Percentiles rank a stretch among this genome's conserved stretches.
Evolutionary conservation across 2,888 invertebrate species (phyloP).

Genomic region (Torymus texanus): DNA sequence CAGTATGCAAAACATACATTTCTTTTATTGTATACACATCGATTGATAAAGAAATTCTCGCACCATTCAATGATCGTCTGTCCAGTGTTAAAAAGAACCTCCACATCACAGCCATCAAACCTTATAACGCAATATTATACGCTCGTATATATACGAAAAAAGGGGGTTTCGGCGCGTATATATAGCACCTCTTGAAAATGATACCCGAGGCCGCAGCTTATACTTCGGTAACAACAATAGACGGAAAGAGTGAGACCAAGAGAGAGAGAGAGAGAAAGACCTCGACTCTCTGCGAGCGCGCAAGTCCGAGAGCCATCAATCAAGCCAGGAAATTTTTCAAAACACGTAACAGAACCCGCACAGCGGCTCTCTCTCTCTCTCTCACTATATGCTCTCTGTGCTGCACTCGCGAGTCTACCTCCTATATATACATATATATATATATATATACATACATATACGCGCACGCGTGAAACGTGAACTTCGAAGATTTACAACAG

Average conservation of each 20-base stretch:
- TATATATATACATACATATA: background rate
- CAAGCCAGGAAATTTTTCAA: constrained; percentile 47
- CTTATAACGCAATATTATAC: no score
- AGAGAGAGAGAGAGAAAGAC: constrained; percentile 43
- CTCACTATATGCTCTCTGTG: background rate
- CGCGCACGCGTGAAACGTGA: constrained; percentile 47
- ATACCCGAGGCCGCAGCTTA: constrained; percentile 28
- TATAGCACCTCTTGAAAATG: constrained; percentile 33
- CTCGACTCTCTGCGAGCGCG: background rate
- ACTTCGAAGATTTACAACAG: constrained; percentile 51
- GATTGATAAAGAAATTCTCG: no score
- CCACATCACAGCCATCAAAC: no score
- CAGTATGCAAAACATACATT: no score
- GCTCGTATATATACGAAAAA: no score
- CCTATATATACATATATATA: background rate
- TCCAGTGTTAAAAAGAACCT: no score
- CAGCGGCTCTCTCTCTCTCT: background rate
- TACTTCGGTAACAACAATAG: constrained; percentile 40
- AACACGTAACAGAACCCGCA: constrained; percentile 48
- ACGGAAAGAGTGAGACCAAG: constrained; percentile 32
- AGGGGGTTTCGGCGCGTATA: background rate
- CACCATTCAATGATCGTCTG: no score
- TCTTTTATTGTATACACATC: no score
- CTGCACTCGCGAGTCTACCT: no score
- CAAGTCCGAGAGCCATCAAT: constrained; percentile 47